Conservation (phyloP, 2,113 vertebrate genomes). For the Alligator sinensis region DNA sequence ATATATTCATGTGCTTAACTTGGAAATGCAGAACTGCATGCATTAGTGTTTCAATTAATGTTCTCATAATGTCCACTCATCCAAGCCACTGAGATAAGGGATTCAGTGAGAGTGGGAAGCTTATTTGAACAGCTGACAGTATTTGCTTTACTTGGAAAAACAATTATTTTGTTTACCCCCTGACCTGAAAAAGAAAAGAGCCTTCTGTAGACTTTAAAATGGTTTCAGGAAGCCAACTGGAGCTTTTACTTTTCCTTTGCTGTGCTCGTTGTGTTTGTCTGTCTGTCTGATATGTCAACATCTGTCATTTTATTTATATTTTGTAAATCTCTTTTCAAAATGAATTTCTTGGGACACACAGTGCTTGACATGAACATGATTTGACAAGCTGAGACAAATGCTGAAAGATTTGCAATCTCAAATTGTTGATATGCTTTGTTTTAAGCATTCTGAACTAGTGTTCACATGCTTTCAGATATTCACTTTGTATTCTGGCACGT, state of each 20-base stretch:
- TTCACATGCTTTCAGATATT: background rate
- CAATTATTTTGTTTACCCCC: background rate
- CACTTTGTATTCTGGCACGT: background rate
- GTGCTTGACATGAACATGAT: background rate
- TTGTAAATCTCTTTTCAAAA: background rate
- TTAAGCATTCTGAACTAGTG: background rate
- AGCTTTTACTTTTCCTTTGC: background rate
- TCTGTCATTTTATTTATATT: constrained; percentile 9
- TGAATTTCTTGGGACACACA: background rate
- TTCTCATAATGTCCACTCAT: background rate
- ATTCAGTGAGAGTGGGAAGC: background rate
- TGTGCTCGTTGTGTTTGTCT: background rate
- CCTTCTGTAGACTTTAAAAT: background rate
- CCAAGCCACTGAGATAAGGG: background rate
- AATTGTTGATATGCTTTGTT: background rate
- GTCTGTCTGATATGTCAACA: background rate
- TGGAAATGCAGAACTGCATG: background rate
- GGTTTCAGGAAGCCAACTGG: background rate
- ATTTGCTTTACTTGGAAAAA: background rate
- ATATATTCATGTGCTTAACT: background rate
- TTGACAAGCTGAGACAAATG: constrained; percentile 24
- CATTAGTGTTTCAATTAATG: background rate
- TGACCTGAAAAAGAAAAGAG: background rate
- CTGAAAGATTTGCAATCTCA: background rate
- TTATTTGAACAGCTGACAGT: background rate